A percentile compares a stretch with the other conserved stretches of the same genome.
phyloP scores from a whole-genome alignment of 2,113 vertebrate species.

The Xenopus laevis region DNA sequence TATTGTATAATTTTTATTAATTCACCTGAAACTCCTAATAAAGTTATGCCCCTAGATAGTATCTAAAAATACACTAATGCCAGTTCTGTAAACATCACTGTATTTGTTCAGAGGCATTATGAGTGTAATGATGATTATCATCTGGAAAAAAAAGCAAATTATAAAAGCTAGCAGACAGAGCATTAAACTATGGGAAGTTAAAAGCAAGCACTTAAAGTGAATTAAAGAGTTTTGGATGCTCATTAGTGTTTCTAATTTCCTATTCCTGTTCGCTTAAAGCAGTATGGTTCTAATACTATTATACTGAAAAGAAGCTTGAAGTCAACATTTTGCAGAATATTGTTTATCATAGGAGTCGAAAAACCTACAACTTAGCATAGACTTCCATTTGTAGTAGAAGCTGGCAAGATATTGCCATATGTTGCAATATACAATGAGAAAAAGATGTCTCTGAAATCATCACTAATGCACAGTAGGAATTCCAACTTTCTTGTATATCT shows the following conservation, averaged over 20 bases:
- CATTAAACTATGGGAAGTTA: slow-evolving; percentile 35
- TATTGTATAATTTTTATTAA: neutral
- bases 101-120: slow-evolving; percentile 34
- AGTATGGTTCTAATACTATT: neutral
- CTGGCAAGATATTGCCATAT: too few species aligned
- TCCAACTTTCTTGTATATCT: too few species aligned
- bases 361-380: too few species aligned
- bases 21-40: neutral
- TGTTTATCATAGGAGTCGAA: too few species aligned
- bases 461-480: too few species aligned
- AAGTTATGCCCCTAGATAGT: slow-evolving; percentile 9
- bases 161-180: slow-evolving; percentile 27
- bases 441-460: too few species aligned
- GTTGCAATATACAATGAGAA: too few species aligned
- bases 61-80: slow-evolving; percentile 24
- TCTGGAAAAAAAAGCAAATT: slow-evolving; percentile 27
- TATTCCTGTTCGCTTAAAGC: neutral
- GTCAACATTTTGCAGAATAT: neutral
- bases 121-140: slow-evolving; percentile 34
- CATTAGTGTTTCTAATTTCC: slow-evolving; percentile 26
- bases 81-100: slow-evolving; percentile 20
- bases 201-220: slow-evolving; percentile 34
- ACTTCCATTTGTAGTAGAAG: too few species aligned
- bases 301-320: neutral
- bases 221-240: slow-evolving; percentile 28